Conservation (phyloP, 1,140 invertebrate genomes). For the Cotesia typhae region DNA sequence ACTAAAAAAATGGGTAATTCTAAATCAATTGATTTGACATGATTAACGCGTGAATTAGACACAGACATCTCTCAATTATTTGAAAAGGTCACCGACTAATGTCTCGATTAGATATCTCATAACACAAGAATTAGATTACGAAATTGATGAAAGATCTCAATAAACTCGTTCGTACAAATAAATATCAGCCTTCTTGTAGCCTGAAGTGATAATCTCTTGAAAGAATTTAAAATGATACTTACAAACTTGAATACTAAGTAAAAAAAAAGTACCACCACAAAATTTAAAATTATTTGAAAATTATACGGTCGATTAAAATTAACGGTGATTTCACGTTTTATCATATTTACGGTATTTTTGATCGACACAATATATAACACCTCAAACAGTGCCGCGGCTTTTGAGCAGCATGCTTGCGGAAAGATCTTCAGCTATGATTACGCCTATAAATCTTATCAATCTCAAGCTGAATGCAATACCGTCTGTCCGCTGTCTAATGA, state of each 20-base stretch:
- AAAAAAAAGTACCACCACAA: neutral
- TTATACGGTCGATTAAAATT: neutral
- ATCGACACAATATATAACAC: slow-evolving; percentile 13
- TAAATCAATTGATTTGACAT: neutral
- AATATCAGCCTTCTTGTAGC: too few relatives aligned
- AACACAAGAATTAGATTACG: too few relatives aligned
- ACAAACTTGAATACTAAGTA: too few relatives aligned
- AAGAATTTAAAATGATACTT: too few relatives aligned
- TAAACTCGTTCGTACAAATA: too few relatives aligned
- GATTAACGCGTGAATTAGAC: slow-evolving; percentile 17
- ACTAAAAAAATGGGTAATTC: slow-evolving; percentile 1
- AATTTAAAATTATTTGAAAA: neutral
- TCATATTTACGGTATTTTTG: neutral
- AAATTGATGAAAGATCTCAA: neutral
- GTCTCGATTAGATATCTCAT: too few relatives aligned
- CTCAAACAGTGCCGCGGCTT: slow-evolving; percentile 13
- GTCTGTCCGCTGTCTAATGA: slow-evolving; percentile 19
- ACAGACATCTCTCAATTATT: slow-evolving; percentile 3
- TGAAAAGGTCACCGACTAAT: neutral
- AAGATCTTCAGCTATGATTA: slow-evolving; percentile 14
- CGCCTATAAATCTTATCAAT: slow-evolving; percentile 19
- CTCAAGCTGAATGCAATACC: slow-evolving; percentile 19
- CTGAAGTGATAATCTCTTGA: too few relatives aligned
- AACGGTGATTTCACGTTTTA: neutral
- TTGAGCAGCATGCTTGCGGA: slow-evolving; percentile 2